Conservation (phyloP, 2,888 invertebrate genomes). For the Neoitamus cyanurus region DNA sequence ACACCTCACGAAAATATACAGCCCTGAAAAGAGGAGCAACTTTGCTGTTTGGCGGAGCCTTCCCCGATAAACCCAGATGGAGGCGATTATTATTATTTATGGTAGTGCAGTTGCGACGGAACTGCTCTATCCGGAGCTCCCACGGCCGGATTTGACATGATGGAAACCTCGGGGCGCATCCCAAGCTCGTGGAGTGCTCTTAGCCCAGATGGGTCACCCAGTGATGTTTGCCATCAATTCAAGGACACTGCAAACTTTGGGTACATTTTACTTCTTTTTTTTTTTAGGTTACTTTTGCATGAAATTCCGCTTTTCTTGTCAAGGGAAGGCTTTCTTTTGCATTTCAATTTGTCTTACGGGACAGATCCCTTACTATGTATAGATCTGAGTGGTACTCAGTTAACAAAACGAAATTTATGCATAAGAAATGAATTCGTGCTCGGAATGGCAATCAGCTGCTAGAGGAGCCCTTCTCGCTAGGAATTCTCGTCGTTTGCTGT, state of each 20-base stretch:
- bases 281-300: neutral
- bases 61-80: constrained; percentile 8
- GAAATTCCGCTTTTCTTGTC: constrained; percentile 20
- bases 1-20: constrained; percentile 17
- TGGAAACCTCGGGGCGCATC: neutral
- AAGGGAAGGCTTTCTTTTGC: constrained; percentile 22
- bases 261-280: neutral
- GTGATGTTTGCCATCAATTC: neutral
- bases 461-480: neutral
- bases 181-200: neutral
- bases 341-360: constrained; percentile 41
- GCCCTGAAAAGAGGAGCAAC: neutral
- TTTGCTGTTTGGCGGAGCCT: neutral
- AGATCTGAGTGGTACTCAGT: constrained; percentile 35
- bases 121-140: neutral
- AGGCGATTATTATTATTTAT: constrained; percentile 37
- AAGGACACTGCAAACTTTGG: constrained; percentile 10
- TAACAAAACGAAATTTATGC: constrained; percentile 51
- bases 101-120: constrained; percentile 6
- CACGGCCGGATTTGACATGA: neutral
- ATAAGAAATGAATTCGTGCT: constrained; percentile 52
- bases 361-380: constrained; percentile 30
- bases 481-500: neutral
- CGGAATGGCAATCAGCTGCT: constrained; percentile 44
- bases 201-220: neutral